These are phyloP conservation scores for Chrosomus eos DNA, from an alignment of 2,797 vertebrate genomes.

Conservation along the genomic window DNA sequence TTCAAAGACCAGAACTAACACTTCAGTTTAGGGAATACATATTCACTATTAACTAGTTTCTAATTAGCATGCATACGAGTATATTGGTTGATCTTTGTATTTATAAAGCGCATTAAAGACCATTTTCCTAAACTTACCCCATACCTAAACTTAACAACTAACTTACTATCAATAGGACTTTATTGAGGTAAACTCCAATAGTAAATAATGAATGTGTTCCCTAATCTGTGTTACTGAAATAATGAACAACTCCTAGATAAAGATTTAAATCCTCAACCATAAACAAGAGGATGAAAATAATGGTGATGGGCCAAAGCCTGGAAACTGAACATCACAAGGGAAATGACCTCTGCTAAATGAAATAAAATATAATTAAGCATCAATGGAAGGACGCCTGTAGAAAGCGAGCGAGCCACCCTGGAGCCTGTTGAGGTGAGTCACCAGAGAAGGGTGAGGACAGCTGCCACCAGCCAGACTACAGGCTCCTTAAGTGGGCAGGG, in stretches of 20 bases:
- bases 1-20: no score
- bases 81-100: neutral
- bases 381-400: constrained; percentile 52
- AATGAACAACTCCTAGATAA: neutral
- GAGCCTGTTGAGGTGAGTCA: constrained; percentile 55
- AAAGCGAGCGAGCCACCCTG: constrained; percentile 58
- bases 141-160: neutral
- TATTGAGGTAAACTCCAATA: neutral
- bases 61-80: neutral
- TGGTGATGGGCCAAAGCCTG: neutral
- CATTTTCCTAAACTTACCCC: neutral
- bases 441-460: constrained; percentile 55
- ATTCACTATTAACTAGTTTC: no score
- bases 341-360: constrained; percentile 40
- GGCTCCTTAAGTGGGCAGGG: constrained; percentile 45
- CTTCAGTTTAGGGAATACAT: no score
- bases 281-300: neutral
- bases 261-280: neutral
- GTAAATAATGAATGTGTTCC: neutral
- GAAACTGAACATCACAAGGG: constrained; percentile 35
- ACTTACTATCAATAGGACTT: neutral
- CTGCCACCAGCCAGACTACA: constrained; percentile 58
- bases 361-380: constrained; percentile 63
- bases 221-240: no score
- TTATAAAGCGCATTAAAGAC: neutral